Conservation (phyloP, 2,113 vertebrate genomes). For the Anas platyrhynchos region DNA sequence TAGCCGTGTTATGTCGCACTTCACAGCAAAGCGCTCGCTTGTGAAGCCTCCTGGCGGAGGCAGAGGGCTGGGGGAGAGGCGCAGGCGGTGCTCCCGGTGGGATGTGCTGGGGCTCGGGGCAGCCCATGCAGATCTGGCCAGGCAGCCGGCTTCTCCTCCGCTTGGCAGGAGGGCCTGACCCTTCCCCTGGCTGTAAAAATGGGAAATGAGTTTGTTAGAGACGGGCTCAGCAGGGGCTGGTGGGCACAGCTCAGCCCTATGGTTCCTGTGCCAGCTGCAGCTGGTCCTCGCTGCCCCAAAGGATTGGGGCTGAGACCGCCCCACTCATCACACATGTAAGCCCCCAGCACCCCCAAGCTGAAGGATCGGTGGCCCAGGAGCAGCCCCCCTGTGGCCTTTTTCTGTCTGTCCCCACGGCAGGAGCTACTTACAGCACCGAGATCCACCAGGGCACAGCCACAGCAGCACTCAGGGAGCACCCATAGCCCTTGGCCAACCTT, state of each 20-base stretch:
- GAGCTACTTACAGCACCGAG: not conserved
- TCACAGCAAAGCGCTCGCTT: not conserved
- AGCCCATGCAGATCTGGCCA: fast-evolving
- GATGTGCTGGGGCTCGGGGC: not conserved
- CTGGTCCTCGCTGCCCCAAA: not conserved
- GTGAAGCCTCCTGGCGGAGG: not conserved
- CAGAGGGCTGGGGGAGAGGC: not conserved
- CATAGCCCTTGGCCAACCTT: not conserved
- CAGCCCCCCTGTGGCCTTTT: not conserved
- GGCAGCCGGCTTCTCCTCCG: not conserved
- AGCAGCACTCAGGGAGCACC: not conserved
- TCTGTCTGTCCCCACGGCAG: not conserved
- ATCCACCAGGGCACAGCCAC: fast-evolving
- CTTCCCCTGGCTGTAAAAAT: not conserved
- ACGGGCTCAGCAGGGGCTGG: not conserved
- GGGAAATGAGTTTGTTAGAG: not conserved
- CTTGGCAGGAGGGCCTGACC: not conserved
- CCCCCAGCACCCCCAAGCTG: fast-evolving
- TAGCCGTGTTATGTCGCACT: not conserved
- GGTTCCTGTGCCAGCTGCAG: fast-evolving
- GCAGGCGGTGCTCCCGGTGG: not conserved
- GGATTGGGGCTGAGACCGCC: not conserved
- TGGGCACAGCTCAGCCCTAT: not conserved
- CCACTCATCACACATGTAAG: not conserved
- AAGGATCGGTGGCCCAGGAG: fast-evolving